Percentiles rank a stretch among this genome's conserved stretches.
These are phyloP conservation scores for Ariopsis seemanni DNA, from an alignment of 2,113 vertebrate genomes.

Conservation along the genomic window DNA sequence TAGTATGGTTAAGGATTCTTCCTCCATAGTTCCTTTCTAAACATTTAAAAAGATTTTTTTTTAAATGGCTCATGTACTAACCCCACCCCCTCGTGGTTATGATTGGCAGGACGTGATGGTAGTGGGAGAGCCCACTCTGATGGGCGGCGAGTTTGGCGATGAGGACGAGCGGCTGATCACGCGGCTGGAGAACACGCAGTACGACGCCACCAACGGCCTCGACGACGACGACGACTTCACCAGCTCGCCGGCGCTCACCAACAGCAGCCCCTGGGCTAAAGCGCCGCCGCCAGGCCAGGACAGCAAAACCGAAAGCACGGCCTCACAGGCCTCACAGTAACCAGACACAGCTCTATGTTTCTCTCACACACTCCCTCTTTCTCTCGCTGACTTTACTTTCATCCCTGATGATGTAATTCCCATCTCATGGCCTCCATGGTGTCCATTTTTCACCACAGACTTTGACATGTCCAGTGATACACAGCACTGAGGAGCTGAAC, in stretches of 20 bases:
- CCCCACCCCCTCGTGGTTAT: neutral
- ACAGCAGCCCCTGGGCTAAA: slow-evolving; percentile 93
- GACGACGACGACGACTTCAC: slow-evolving; percentile 99
- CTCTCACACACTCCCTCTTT: neutral
- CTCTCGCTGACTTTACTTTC: slow-evolving; percentile 55
- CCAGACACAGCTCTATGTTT: slow-evolving; percentile 32
- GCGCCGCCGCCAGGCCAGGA: slow-evolving; percentile 88
- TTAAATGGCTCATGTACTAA: neutral
- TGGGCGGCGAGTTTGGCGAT: slow-evolving; percentile 98
- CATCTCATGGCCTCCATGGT: slow-evolving; percentile 31
- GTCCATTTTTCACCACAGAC: slow-evolving; percentile 24
- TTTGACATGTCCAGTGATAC: neutral
- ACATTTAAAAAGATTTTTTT: too few relatives aligned
- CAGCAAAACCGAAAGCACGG: slow-evolving; percentile 92
- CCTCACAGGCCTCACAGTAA: slow-evolving; percentile 94
- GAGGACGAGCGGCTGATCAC: slow-evolving; percentile 99
- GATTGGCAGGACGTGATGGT: slow-evolving; percentile 98
- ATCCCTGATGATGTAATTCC: slow-evolving; percentile 49
- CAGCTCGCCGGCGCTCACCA: slow-evolving; percentile 92
- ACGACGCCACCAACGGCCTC: slow-evolving; percentile 97
- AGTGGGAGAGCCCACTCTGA: slow-evolving; percentile 97
- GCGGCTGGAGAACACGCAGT: slow-evolving; percentile 98
- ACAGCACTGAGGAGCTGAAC: slow-evolving; percentile 25
- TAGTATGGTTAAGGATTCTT: neutral
- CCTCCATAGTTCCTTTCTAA: neutral